Percentiles rank a stretch among this genome's conserved stretches.
phyloP scores from a whole-genome alignment of 2,888 invertebrate species.

The Acronicta aceris region DNA sequence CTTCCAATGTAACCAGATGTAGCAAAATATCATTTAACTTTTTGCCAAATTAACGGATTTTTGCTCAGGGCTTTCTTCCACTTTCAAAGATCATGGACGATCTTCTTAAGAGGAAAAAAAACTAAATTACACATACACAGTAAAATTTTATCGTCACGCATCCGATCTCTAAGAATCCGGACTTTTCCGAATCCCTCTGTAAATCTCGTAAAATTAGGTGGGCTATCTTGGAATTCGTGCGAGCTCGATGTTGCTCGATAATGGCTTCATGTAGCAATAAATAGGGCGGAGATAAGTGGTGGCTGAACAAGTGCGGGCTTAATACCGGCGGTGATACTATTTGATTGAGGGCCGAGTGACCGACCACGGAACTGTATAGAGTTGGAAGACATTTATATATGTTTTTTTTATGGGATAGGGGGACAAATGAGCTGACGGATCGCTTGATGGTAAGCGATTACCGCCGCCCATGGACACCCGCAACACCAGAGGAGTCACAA shows the following conservation, averaged over 20 bases:
- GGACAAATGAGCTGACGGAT: no score
- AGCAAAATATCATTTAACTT: no score
- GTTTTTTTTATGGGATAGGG: no score
- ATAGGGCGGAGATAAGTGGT: slow-evolving; percentile 65
- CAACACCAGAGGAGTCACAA: no score
- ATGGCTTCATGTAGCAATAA: slow-evolving; percentile 73
- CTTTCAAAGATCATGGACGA: slow-evolving; percentile 16
- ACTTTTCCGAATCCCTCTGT: slow-evolving; percentile 34
- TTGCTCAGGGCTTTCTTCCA: background rate
- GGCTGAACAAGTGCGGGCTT: slow-evolving; percentile 47
- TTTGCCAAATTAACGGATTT: no score
- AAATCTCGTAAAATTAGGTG: slow-evolving; percentile 58
- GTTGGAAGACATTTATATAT: slow-evolving; percentile 3
- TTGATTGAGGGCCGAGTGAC: slow-evolving; percentile 23
- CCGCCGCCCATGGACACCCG: no score
- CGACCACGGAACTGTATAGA: slow-evolving; percentile 24
- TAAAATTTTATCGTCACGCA: slow-evolving; percentile 51
- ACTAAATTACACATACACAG: slow-evolving; percentile 15
- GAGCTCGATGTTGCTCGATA: slow-evolving; percentile 64
- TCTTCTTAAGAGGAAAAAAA: slow-evolving; percentile 8
- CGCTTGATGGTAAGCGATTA: no score
- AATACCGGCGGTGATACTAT: slow-evolving; percentile 45
- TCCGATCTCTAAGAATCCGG: slow-evolving; percentile 20
- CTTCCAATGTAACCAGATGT: no score
- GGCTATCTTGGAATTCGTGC: slow-evolving; percentile 28